Conservation (phyloP, 2,888 invertebrate genomes). For the Galeopsomyia nigrocyanea region DNA sequence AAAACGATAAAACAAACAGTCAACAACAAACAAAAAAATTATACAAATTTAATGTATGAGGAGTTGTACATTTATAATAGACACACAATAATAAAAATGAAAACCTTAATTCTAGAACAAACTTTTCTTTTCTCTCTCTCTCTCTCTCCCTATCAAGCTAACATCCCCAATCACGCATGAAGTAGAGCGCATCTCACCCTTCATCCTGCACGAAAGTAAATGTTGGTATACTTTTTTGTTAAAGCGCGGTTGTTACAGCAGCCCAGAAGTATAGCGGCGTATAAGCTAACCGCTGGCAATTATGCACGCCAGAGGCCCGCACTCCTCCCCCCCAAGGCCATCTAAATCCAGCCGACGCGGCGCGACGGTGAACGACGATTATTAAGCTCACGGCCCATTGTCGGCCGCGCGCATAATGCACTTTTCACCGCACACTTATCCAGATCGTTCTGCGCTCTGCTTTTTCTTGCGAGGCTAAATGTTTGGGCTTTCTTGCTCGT, state of each 20-base stretch:
- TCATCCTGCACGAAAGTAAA: no score
- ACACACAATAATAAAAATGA: constrained; percentile 58
- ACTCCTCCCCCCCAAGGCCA: background rate
- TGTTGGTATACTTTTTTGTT: no score
- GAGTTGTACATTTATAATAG: constrained; percentile 68
- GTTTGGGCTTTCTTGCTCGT: no score
- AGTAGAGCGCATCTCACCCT: no score
- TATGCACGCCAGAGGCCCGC: constrained; percentile 1
- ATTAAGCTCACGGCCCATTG: constrained; percentile 12
- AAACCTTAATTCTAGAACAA: constrained; percentile 27
- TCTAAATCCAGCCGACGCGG: background rate
- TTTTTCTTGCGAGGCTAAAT: no score
- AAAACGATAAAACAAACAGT: constrained; percentile 11
- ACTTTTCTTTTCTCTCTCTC: background rate
- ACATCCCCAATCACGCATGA: no score
- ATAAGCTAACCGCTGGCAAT: constrained; percentile 18
- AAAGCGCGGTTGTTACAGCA: no score
- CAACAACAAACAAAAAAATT: background rate
- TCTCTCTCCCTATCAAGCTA: background rate
- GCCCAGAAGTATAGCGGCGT: no score
- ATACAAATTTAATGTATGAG: constrained; percentile 57
- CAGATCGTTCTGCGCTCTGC: no score
- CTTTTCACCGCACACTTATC: constrained; percentile 10
- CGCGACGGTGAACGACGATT: constrained; percentile 4
- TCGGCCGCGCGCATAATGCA: constrained; percentile 6